phyloP scores from a whole-genome alignment of 2,888 invertebrate genomes.

The Poecilus cupreus region DNA sequence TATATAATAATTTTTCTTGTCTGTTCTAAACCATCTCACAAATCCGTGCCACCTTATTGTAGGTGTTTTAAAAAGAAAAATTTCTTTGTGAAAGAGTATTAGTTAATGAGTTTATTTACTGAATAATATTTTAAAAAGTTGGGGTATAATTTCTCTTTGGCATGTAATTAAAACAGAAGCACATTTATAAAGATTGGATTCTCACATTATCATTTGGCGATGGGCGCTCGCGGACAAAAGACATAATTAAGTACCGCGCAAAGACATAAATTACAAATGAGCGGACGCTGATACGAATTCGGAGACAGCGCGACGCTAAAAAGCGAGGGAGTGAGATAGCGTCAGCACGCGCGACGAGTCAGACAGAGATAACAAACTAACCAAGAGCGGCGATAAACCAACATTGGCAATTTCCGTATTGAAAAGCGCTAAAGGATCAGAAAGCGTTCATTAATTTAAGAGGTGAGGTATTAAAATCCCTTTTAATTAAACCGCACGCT shows the following conservation, averaged over 20 bases:
- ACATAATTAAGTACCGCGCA: slow-evolving; percentile 47
- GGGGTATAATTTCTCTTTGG: slow-evolving; percentile 14
- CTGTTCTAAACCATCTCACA: too few species aligned
- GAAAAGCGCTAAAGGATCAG: slow-evolving; percentile 62
- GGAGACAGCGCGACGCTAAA: slow-evolving; percentile 37
- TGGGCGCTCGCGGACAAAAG: slow-evolving; percentile 28
- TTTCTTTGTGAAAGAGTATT: too few species aligned
- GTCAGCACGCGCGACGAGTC: neutral
- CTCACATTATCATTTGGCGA: slow-evolving; percentile 43
- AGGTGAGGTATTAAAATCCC: slow-evolving; percentile 64
- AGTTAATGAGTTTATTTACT: slow-evolving; percentile 6
- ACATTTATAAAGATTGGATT: slow-evolving; percentile 55
- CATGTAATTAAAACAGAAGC: slow-evolving; percentile 39
- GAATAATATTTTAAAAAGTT: slow-evolving; percentile 20
- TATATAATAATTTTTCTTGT: too few species aligned
- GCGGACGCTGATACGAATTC: slow-evolving; percentile 50
- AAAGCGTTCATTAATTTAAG: slow-evolving; percentile 64
- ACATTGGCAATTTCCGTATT: slow-evolving; percentile 59
- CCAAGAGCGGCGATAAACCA: slow-evolving; percentile 57
- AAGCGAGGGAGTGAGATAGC: slow-evolving; percentile 21
- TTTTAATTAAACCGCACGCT: slow-evolving; percentile 66
- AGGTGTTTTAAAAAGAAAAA: too few species aligned
- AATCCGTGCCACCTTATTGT: too few species aligned
- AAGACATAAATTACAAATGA: slow-evolving; percentile 54
- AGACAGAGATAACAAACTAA: slow-evolving; percentile 48